These are phyloP conservation scores for Dipodomys spectabilis DNA, from an alignment of 2,113 vertebrate genomes.

Conservation along the genomic window DNA sequence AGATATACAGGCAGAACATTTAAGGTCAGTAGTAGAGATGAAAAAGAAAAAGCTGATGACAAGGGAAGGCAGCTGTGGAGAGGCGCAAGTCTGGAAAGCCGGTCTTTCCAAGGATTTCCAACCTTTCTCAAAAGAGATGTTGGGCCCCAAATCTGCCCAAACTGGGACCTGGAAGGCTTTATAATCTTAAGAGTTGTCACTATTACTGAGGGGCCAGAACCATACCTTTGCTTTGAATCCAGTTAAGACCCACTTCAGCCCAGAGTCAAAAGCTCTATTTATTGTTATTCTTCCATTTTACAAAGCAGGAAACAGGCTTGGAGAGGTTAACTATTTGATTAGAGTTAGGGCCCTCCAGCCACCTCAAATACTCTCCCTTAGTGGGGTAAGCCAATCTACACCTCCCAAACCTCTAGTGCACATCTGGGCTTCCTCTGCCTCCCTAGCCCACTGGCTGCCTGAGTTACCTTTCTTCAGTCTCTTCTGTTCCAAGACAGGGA, in stretches of 20 bases:
- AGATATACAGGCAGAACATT: too few relatives aligned
- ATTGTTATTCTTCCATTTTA: not conserved
- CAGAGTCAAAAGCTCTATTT: not conserved
- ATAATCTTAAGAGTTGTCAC: not conserved
- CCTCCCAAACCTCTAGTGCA: not conserved
- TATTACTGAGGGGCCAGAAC: not conserved
- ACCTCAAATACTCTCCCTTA: not conserved
- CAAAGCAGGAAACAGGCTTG: slow-evolving; percentile 1
- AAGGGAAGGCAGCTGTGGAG: not conserved
- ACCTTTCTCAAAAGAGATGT: not conserved
- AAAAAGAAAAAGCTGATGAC: not conserved
- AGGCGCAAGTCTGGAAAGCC: not conserved
- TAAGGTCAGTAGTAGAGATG: not conserved
- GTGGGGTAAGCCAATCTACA: not conserved
- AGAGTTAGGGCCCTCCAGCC: not conserved
- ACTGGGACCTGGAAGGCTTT: not conserved
- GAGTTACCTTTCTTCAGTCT: not conserved
- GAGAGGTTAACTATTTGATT: not conserved
- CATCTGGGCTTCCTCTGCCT: not conserved
- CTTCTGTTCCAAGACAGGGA: not conserved
- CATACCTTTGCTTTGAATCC: not conserved
- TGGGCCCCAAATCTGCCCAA: not conserved
- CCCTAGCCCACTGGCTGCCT: not conserved
- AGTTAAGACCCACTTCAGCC: not conserved
- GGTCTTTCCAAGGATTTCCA: not conserved